phyloP scores from a whole-genome alignment of 2,888 invertebrate genomes.

The Crioceris asparagi region DNA sequence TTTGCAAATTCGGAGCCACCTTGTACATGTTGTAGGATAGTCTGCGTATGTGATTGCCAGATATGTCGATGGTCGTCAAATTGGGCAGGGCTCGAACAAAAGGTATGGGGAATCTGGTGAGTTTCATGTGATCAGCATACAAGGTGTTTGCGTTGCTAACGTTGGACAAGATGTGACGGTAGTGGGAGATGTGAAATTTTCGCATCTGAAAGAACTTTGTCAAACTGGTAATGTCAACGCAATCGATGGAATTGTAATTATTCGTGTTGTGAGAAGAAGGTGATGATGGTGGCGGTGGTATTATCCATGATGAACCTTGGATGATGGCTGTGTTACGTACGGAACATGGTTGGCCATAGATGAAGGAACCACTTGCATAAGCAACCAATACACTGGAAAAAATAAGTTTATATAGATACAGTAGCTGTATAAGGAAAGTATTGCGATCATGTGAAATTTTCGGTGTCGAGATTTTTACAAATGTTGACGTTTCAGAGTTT shows the following conservation, averaged over 20 bases:
- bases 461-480: too few species aligned
- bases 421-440: too few species aligned
- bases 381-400: too few species aligned
- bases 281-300: slow-evolving; percentile 17
- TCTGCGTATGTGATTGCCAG: slow-evolving; percentile 27
- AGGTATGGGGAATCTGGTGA: slow-evolving; percentile 19
- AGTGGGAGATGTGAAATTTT: slow-evolving; percentile 10
- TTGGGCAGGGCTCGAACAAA: slow-evolving; percentile 22
- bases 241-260: slow-evolving; percentile 20
- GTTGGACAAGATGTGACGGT: slow-evolving; percentile 13
- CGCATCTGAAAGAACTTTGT: slow-evolving; percentile 13
- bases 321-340: slow-evolving; percentile 29
- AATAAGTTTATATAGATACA: too few species aligned
- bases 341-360: slow-evolving; percentile 30
- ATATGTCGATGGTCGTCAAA: slow-evolving; percentile 29
- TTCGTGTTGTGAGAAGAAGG: too few species aligned
- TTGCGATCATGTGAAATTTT: too few species aligned
- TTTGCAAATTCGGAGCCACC: slow-evolving; percentile 24
- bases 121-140: slow-evolving; percentile 30
- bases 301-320: slow-evolving; percentile 17
- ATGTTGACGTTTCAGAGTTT: too few species aligned
- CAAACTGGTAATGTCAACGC: slow-evolving; percentile 29
- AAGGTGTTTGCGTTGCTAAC: slow-evolving; percentile 23
- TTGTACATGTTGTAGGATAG: slow-evolving; percentile 23
- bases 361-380: too few species aligned